Percentiles rank a stretch among this genome's conserved stretches.
Conservation (phyloP, 2,113 vertebrate species). For the human region DNA sequence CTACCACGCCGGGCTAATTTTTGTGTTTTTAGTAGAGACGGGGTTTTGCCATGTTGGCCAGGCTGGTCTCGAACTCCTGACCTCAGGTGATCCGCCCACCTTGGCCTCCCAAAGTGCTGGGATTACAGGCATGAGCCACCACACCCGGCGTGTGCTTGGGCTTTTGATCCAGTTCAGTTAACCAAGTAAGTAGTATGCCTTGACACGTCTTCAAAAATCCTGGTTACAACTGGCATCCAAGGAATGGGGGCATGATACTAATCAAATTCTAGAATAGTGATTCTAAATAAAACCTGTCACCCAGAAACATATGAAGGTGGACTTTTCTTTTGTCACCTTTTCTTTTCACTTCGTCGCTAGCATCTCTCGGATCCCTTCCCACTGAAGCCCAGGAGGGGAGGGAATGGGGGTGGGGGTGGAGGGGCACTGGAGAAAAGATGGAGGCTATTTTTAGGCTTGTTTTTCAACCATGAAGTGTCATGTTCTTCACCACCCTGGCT, state of each 20-base stretch:
- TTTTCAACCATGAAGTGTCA: conserved; percentile 70
- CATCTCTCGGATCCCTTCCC: background rate
- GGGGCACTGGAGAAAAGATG: background rate
- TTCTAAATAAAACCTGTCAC: background rate
- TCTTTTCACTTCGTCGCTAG: background rate
- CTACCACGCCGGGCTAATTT: no score
- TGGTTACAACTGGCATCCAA: background rate
- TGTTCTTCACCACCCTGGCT: conserved; percentile 59
- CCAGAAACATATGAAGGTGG: background rate
- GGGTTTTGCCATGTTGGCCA: no score
- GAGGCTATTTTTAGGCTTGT: conserved; percentile 75
- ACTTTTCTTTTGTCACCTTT: background rate
- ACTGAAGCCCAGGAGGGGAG: background rate
- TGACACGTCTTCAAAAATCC: conserved; percentile 32
- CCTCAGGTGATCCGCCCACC: no score
- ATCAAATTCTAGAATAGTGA: background rate
- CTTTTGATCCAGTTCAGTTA: background rate
- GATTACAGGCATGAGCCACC: no score
- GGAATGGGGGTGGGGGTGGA: background rate
- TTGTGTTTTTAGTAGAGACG: no score
- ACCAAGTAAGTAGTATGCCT: conserved; percentile 41
- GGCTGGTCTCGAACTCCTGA: no score
- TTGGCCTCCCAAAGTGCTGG: no score
- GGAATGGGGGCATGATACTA: background rate
- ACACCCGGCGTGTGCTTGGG: background rate